Evolutionary conservation across 1,140 invertebrate genomes (phyloP).

Genomic region (Drosophila nigrodunni): DNA sequence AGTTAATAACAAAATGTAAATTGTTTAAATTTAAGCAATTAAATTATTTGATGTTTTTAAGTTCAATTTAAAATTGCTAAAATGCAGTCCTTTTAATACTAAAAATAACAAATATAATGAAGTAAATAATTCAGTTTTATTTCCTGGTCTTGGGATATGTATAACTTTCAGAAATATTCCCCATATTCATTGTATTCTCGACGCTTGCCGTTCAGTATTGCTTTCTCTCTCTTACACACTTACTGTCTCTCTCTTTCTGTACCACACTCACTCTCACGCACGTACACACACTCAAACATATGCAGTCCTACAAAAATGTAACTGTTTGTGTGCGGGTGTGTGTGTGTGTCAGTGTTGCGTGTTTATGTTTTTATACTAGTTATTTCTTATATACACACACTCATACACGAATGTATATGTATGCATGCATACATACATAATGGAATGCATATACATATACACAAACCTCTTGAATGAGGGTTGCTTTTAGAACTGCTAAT

Average conservation of each 20-base stretch:
- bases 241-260: not conserved
- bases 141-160: no score
- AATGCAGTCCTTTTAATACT: no score
- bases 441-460: constrained; percentile 3
- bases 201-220: not conserved
- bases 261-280: not conserved
- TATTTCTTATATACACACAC: not conserved
- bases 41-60: no score
- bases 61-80: no score
- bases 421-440: not conserved
- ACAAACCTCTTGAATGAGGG: constrained; percentile 15
- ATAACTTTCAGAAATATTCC: no score
- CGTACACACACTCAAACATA: not conserved
- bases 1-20: no score
- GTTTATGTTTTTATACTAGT: constrained; percentile 14
- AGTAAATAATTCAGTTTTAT: no score
- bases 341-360: not conserved
- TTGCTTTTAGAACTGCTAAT: constrained; percentile 15
- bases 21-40: no score
- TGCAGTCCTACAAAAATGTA: not conserved
- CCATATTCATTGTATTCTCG: not conserved
- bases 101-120: no score
- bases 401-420: not conserved
- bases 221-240: not conserved
- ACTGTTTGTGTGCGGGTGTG: not conserved